These are phyloP conservation scores for Mustela nigripes DNA, from an alignment of 2,113 vertebrate genomes.

Conservation along the genomic window DNA sequence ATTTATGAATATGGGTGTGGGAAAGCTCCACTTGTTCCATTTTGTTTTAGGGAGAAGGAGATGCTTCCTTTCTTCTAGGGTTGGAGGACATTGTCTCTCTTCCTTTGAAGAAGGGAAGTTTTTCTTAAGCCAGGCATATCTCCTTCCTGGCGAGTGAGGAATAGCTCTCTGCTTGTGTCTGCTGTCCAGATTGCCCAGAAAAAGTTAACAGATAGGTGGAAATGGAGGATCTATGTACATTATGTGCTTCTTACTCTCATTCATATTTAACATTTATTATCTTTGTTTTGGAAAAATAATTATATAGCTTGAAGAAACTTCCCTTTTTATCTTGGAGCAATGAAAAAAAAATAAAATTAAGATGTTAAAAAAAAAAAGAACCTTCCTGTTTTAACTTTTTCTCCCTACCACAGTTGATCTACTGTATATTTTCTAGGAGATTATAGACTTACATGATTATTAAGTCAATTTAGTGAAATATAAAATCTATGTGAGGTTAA, in stretches of 20 bases:
- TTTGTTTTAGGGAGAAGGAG: neutral
- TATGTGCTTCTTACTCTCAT: neutral
- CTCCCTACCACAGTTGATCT: neutral
- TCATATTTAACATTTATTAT: neutral
- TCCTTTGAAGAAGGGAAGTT: neutral
- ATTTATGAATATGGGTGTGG: neutral
- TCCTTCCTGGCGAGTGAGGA: neutral
- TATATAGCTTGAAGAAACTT: neutral
- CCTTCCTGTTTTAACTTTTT: neutral
- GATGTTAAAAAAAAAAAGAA: too few relatives aligned
- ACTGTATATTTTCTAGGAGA: neutral
- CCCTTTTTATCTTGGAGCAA: neutral
- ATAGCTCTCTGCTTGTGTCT: neutral
- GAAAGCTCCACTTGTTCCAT: neutral
- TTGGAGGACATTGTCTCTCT: neutral
- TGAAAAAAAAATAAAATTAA: too few relatives aligned
- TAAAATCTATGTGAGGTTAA: conserved; percentile 2
- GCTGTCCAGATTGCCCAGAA: neutral
- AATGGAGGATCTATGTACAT: neutral
- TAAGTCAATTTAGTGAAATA: conserved; percentile 13
- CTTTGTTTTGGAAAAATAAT: neutral
- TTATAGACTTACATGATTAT: neutral
- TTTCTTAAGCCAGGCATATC: too few relatives aligned
- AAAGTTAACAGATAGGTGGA: neutral
- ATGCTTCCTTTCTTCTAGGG: neutral